phyloP scores from a whole-genome alignment of 2,888 invertebrate genomes.

The Drosophila lacicola region DNA sequence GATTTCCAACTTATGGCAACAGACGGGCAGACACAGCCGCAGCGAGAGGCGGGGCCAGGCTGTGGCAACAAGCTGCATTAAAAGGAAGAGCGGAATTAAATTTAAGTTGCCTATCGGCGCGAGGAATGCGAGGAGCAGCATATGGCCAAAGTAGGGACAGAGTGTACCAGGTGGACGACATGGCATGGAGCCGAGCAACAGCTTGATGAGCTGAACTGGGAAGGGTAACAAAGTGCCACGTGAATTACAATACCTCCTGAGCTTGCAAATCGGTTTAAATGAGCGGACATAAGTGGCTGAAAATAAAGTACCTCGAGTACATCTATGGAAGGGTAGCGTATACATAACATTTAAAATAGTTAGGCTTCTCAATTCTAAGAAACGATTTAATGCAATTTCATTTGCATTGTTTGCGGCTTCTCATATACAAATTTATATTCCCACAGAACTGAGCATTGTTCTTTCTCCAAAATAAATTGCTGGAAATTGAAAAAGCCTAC shows the following conservation, averaged over 20 bases:
- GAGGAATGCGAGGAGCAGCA: slow-evolving; percentile 12
- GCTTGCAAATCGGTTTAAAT: neutral
- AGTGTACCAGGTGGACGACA: slow-evolving; percentile 1
- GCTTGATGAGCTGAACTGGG: slow-evolving; percentile 2
- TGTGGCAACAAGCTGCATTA: slow-evolving; percentile 31
- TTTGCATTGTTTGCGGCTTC: too few relatives aligned
- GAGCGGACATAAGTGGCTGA: neutral
- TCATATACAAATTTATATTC: too few relatives aligned
- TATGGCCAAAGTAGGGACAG: slow-evolving; percentile 17
- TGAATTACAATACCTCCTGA: neutral
- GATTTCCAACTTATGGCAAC: slow-evolving; percentile 55
- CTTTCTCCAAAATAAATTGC: too few relatives aligned
- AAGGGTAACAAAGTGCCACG: neutral
- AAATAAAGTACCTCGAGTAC: neutral
- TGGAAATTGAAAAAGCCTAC: too few relatives aligned
- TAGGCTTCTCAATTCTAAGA: too few relatives aligned
- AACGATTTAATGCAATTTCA: too few relatives aligned
- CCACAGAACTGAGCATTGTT: too few relatives aligned
- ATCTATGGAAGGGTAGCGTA: neutral
- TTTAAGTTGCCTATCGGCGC: slow-evolving; percentile 39
- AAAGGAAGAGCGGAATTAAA: slow-evolving; percentile 46
- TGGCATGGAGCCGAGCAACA: slow-evolving; percentile 4
- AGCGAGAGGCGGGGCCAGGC: neutral
- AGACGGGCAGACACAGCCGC: slow-evolving; percentile 19
- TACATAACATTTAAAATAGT: neutral